These are phyloP conservation scores for Camponotus fellah DNA, from an alignment of 2,888 invertebrate species.

Conservation along the genomic window DNA sequence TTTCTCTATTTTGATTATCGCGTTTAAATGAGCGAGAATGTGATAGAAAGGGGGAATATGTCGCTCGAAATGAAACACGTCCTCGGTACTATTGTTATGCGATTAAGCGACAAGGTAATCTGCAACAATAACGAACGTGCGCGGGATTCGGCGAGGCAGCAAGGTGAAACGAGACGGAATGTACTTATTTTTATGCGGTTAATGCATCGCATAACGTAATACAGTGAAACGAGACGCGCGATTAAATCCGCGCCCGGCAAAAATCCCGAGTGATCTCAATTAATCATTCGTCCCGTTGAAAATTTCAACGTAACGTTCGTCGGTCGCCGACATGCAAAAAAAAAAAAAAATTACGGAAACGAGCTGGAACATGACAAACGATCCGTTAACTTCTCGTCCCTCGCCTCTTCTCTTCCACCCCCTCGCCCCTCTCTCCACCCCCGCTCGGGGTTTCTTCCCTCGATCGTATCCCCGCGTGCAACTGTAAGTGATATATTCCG, in stretches of 20 bases:
- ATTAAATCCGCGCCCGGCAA: slow-evolving; percentile 24
- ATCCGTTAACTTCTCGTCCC: slow-evolving; percentile 43
- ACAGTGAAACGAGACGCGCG: slow-evolving; percentile 35
- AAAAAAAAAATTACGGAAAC: slow-evolving; percentile 23
- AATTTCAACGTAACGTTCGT: slow-evolving; percentile 12
- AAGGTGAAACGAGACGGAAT: slow-evolving; percentile 6
- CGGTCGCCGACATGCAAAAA: slow-evolving; percentile 26
- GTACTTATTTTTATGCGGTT: slow-evolving; percentile 34
- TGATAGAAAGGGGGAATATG: neutral
- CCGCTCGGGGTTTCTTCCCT: slow-evolving; percentile 29
- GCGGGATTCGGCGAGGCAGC: neutral
- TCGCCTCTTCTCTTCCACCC: neutral
- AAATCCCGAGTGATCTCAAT: slow-evolving; percentile 44
- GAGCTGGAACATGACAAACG: slow-evolving; percentile 48
- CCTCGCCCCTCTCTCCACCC: neutral
- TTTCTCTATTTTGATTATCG: slow-evolving; percentile 6
- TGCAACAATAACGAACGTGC: neutral
- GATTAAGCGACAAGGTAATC: slow-evolving; percentile 34
- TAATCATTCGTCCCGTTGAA: slow-evolving; percentile 33
- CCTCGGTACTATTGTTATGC: slow-evolving; percentile 15
- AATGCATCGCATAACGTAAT: slow-evolving; percentile 40
- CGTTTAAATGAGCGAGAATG: slow-evolving; percentile 17
- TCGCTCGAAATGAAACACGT: slow-evolving; percentile 31
- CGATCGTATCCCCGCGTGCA: slow-evolving; percentile 31
- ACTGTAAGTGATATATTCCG: slow-evolving; percentile 13